These are phyloP conservation scores for Prochilodus magdalenae DNA, from an alignment of 2,113 vertebrate species.

Conservation along the genomic window DNA sequence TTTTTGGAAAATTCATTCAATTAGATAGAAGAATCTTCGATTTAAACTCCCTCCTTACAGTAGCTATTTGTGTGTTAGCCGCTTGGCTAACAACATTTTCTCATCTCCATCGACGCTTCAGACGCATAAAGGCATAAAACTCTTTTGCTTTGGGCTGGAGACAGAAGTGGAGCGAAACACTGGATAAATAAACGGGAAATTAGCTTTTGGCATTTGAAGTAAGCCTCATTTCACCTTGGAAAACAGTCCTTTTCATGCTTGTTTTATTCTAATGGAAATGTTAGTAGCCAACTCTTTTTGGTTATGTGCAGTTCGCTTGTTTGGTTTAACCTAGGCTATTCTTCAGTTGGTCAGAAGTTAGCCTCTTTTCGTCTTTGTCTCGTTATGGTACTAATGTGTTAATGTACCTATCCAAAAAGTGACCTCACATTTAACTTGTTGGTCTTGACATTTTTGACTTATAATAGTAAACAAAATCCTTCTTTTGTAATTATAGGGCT, in stretches of 20 bases:
- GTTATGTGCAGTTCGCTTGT: neutral
- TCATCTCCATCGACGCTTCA: neutral
- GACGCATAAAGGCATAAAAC: neutral
- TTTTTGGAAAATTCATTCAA: neutral
- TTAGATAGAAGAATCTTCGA: neutral
- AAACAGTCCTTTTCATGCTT: neutral
- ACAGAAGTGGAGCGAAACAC: neutral
- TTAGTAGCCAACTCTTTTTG: neutral
- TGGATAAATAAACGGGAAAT: neutral
- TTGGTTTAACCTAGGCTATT: neutral
- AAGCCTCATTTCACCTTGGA: neutral
- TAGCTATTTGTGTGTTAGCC: slow-evolving; percentile 17
- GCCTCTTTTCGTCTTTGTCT: neutral
- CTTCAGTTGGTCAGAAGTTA: neutral
- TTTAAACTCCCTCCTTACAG: neutral
- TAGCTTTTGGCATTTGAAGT: neutral
- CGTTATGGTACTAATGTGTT: neutral
- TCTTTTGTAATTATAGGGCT: no score
- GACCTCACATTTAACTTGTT: no score
- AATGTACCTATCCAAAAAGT: neutral
- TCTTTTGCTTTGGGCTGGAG: neutral
- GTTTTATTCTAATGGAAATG: neutral
- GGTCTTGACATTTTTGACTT: neutral
- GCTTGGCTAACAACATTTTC: slow-evolving; percentile 7
- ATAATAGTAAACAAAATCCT: no score